Evolutionary conservation across 1,140 invertebrate genomes (phyloP).

Genomic region (Drosophila chauvacae): DNA sequence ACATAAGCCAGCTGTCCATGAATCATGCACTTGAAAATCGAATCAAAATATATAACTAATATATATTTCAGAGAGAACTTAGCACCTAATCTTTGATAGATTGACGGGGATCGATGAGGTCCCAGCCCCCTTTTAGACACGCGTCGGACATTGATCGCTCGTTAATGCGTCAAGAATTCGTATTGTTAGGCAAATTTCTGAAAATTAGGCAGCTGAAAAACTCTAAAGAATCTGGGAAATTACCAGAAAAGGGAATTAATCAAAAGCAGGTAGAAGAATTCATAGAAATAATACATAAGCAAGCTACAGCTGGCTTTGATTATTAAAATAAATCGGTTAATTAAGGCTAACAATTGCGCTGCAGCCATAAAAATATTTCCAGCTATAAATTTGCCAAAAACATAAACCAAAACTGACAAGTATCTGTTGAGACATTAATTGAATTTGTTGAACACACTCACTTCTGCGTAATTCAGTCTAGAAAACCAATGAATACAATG

Average conservation of each 20-base stretch:
- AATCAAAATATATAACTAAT: conserved; percentile 28
- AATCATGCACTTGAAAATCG: conserved; percentile 20
- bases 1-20: conserved; percentile 52
- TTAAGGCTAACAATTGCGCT: background rate
- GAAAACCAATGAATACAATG: conserved; percentile 6
- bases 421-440: conserved; percentile 12
- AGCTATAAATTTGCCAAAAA: conserved; percentile 6
- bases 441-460: background rate
- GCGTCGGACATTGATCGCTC: conserved; percentile 21
- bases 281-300: background rate
- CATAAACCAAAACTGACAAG: conserved; percentile 7
- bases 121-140: conserved; percentile 2
- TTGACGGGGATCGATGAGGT: conserved; percentile 24
- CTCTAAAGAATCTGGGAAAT: conserved; percentile 1
- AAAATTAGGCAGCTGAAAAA: conserved; percentile 15
- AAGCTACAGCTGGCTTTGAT: conserved; percentile 1
- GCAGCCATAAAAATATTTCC: conserved; percentile 4
- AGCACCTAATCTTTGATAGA: conserved; percentile 24
- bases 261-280: conserved; percentile 16
- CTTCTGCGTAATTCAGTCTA: conserved; percentile 6
- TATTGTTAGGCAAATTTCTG: conserved; percentile 16
- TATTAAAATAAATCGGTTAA: conserved; percentile 19
- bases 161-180: conserved; percentile 21
- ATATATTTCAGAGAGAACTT: conserved; percentile 18
- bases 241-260: conserved; percentile 28